Evolutionary conservation across 2,888 invertebrate genomes (phyloP), one percentile per base, ranked within the genome.

Genomic region (Agrypnus murinus): DNA sequence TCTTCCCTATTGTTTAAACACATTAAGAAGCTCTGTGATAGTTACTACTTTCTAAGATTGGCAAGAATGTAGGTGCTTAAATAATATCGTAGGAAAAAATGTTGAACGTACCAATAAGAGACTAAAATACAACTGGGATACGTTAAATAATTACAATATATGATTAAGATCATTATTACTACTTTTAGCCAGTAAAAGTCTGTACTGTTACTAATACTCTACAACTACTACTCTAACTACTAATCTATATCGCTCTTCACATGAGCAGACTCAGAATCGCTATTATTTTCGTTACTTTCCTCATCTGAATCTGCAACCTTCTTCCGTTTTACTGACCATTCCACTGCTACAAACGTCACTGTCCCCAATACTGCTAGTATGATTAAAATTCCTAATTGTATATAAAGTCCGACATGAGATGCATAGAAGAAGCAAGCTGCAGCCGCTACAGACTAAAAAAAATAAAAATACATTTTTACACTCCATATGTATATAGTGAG

Each of bases 361-460:
- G 95, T 93, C 57, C 96, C 96, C 7, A 93, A 77, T 0, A 93
- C 88, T 0, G 91, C 92, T n/a, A 92, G 88, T 0, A 91, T 86
- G 1, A 92, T 88, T 9, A 96, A 86, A 43, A 96, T 91, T 0
- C 87, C 87, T 65, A 97, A 85, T 81, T 96, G 96, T 9, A 90
- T 87, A 38, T 93, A 89, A 0, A 97, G 88, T 0, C 91, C 89
- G 1, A 94, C 84, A 63, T 89, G 87, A 7, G 92, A 91, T 15
- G 95, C 93, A 85, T 96, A 96, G 85, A 93, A 92, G 88, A 96
- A 96, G 74, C 94, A 93, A 1, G 91, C 86, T 0, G 96, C 96
- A 5, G 96, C 95, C 0, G 95, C 95, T 53, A 95, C 88, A 0
- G 96, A 95, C 91, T 96, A 87, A 71, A 88, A 87, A 65, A 76